A percentile compares a stretch with the other conserved stretches of the same genome.
These are phyloP conservation scores for Poeciliopsis occidentalis DNA, from an alignment of 2,113 vertebrate species.

Conservation along the genomic window DNA sequence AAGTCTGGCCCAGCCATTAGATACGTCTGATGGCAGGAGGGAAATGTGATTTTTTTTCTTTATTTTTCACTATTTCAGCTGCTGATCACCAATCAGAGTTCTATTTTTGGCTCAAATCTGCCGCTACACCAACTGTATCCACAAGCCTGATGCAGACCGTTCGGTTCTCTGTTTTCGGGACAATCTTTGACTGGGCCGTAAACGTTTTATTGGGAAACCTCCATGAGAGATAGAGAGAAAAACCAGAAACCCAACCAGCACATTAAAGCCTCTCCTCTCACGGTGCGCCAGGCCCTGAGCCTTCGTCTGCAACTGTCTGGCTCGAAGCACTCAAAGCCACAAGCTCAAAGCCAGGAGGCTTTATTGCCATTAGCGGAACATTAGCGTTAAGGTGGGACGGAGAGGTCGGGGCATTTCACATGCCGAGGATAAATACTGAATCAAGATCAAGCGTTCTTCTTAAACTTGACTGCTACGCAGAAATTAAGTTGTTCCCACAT, in stretches of 20 bases:
- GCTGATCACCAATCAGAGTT: neutral
- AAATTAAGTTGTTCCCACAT: neutral
- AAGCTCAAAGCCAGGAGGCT: constrained; percentile 57
- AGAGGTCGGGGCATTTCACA: neutral
- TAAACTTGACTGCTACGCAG: neutral
- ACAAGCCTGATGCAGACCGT: constrained; percentile 32
- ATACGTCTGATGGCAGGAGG: neutral
- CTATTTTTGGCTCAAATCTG: constrained; percentile 2
- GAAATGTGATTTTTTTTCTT: neutral
- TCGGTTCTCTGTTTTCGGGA: constrained; percentile 30
- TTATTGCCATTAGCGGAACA: constrained; percentile 49
- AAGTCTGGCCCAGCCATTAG: too few relatives aligned
- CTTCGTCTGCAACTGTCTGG: constrained; percentile 45
- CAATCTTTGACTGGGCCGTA: constrained; percentile 59
- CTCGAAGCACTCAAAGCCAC: constrained; percentile 62
- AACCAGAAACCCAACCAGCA: constrained; percentile 71
- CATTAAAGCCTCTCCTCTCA: constrained; percentile 68
- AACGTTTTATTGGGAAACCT: constrained; percentile 65
- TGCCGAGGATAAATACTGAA: constrained; percentile 3
- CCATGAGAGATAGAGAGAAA: constrained; percentile 62
- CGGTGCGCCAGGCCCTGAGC: constrained; percentile 23
- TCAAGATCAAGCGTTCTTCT: neutral
- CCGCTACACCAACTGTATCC: neutral
- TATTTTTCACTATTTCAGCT: neutral
- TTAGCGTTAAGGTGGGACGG: constrained; percentile 42